Evolutionary conservation across 2,113 vertebrate species (phyloP), one percentile per base, ranked within the genome.

Genomic region (Pogona vitticeps): DNA sequence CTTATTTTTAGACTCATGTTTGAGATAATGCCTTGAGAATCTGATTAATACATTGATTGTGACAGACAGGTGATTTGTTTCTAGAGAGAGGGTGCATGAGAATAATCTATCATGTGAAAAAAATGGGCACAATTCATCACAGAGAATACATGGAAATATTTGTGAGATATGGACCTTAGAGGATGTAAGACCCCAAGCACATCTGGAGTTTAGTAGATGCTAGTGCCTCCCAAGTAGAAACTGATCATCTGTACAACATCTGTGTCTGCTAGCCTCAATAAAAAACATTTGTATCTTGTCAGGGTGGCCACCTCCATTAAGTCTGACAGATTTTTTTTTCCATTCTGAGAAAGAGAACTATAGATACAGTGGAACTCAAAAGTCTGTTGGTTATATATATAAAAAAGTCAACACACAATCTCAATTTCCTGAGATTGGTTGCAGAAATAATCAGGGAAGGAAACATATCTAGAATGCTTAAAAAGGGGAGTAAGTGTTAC

Each of bases 221-320:
- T 31, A 79, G 17, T 84, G 77, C 82, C 77, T 85, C 82, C 87
- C 76, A 88, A 65, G 83, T 42, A 80, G 76, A 58, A 75, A 80
- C 20, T 75, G 76, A 84, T 85, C 83, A 88, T 88, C 77, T 88
- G 76, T 31, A 65, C 59, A 80, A 67, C 77, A 84, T 65, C 42
- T 88, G 82, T 81, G 59, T 8, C 28, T 68, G 58, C 40, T 67
- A 67, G 59, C 36, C 21, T 40, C 13, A 80, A 85, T 75, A 40
- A 76, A 68, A 80, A 84, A 15, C 42, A 76, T n/a, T 40, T 33
- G 18, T 38, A 83, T 38, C 14, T 71, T 76, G 58, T 80, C 87
- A 73, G 87, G 70, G 80, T 90, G 73, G 17, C 0, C 3, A 0
- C 70, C 38, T 9, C 8, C 23, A 17, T n/a, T 68, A 87, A 87